Evolutionary conservation across 2,797 vertebrate genomes (phyloP).

Genomic region (Trachops cirrhosus): DNA sequence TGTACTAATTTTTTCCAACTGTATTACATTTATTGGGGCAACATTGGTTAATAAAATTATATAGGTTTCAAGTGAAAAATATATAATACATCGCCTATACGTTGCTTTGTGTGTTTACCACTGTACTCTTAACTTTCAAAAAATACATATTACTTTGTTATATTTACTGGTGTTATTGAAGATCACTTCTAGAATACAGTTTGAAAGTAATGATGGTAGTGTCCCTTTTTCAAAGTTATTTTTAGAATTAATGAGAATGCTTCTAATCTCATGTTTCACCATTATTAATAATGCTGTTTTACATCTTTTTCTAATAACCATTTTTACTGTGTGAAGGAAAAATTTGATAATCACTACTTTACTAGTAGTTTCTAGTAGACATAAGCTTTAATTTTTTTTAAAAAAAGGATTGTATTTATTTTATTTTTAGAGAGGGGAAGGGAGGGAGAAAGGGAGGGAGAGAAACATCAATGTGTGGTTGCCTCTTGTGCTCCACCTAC

Average conservation of each 20-base stretch:
- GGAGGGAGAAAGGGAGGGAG: too few species aligned
- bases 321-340: slow-evolving; percentile 15
- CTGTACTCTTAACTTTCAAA: background rate
- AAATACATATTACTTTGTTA: background rate
- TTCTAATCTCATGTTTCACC: background rate
- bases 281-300: background rate
- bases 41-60: background rate
- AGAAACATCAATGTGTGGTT: too few species aligned
- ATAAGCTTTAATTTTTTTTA: too few species aligned
- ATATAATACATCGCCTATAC: background rate
- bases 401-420: too few species aligned
- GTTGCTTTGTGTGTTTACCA: background rate
- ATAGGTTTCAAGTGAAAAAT: background rate
- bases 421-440: too few species aligned
- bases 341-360: background rate
- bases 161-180: background rate
- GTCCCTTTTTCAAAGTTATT: slow-evolving; percentile 9
- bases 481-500: too few species aligned
- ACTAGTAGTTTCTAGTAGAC: background rate
- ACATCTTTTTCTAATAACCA: background rate
- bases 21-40: background rate
- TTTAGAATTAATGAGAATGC: background rate
- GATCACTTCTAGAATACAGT: background rate
- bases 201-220: background rate
- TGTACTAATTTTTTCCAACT: background rate